These are phyloP conservation scores for Oriolus oriolus DNA, from an alignment of 2,113 vertebrate species.

Conservation along the genomic window DNA sequence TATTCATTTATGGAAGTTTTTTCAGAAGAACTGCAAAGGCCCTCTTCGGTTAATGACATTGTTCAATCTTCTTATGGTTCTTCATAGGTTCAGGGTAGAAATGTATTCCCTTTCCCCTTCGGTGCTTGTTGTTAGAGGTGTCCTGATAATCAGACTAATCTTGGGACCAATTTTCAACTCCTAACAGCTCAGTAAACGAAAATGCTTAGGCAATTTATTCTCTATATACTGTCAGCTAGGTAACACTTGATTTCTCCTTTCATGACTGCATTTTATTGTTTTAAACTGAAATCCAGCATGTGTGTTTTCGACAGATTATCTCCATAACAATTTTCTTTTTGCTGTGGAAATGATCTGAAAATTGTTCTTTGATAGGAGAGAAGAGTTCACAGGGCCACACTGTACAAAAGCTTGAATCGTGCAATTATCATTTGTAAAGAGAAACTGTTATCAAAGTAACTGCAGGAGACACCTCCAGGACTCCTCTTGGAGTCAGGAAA, in stretches of 20 bases:
- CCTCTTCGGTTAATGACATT: not conserved
- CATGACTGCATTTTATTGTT: constrained; percentile 35
- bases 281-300: constrained; percentile 9
- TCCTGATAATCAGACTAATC: constrained; percentile 16
- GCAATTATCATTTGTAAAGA: constrained; percentile 51
- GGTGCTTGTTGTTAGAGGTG: not conserved
- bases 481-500: constrained; percentile 47
- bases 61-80: not conserved
- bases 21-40: not conserved
- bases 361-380: constrained; percentile 33
- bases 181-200: constrained; percentile 14
- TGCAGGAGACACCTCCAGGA: constrained; percentile 54
- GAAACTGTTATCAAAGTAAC: constrained; percentile 63
- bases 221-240: not conserved
- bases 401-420: not conserved
- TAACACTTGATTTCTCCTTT: constrained; percentile 18
- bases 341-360: constrained; percentile 53
- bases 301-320: constrained; percentile 29
- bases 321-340: constrained; percentile 37
- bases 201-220: constrained; percentile 25
- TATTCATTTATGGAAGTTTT: not conserved
- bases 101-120: not conserved
- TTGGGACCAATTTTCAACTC: constrained; percentile 22
- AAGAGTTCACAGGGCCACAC: constrained; percentile 25
- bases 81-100: not conserved